These are phyloP conservation scores for Fulmarus glacialis DNA, from an alignment of 2,113 vertebrate species.

Conservation along the genomic window DNA sequence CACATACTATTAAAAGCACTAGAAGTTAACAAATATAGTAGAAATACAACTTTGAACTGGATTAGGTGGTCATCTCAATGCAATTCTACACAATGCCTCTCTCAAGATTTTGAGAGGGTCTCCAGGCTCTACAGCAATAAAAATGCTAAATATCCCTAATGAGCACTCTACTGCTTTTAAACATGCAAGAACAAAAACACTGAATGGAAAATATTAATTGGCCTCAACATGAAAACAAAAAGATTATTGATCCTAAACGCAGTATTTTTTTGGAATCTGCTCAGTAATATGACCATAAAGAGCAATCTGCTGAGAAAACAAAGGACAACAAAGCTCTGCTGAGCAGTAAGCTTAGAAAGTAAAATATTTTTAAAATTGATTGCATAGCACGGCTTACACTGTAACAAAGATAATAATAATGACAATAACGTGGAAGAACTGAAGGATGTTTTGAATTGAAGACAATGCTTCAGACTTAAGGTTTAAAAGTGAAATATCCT, in stretches of 20 bases:
- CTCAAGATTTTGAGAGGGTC: neutral
- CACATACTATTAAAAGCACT: neutral
- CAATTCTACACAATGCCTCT: neutral
- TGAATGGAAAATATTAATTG: neutral
- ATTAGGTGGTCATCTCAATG: neutral
- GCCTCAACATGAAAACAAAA: neutral
- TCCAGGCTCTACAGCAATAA: neutral
- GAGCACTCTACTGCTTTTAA: neutral
- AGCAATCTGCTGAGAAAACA: neutral
- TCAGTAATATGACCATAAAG: neutral
- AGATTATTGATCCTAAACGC: neutral
- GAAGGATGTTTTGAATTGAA: neutral
- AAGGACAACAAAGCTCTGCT: neutral
- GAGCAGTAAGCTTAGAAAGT: neutral
- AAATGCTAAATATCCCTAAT: neutral
- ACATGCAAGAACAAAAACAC: neutral
- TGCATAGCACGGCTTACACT: neutral
- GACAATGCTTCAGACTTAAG: neutral
- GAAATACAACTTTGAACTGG: neutral
- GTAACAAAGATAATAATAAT: neutral
- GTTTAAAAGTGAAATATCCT: neutral
- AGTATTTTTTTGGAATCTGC: neutral
- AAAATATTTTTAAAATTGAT: neutral
- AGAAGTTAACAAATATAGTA: neutral
- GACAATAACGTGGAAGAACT: neutral